Conservation (phyloP, 2,888 invertebrate species). For the Labia minor region DNA sequence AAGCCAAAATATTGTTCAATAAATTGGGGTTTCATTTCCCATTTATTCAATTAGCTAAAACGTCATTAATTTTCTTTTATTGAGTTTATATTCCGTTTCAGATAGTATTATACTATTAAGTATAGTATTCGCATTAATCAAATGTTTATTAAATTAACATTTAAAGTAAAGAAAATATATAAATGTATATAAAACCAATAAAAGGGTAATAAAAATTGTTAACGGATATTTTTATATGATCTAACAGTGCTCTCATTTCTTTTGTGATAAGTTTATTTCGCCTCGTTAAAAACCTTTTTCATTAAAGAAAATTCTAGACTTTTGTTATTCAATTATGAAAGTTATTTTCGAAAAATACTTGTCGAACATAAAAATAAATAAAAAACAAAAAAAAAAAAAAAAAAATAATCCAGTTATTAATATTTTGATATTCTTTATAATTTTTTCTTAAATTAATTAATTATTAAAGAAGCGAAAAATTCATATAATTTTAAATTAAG, state of each 20-base stretch:
- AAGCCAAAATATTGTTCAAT: not conserved
- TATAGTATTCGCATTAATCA: not conserved
- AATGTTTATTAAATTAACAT: constrained; percentile 2
- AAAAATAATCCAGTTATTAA: too few species aligned
- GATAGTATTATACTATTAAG: not conserved
- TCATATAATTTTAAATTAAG: too few species aligned
- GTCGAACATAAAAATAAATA: not conserved
- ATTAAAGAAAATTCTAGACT: not conserved
- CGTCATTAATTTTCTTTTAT: not conserved
- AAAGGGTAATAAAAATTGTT: not conserved
- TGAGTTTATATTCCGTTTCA: not conserved
- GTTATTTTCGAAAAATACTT: not conserved
- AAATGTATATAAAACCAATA: not conserved
- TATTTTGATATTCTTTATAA: too few species aligned
- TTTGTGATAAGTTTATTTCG: constrained; percentile 1
- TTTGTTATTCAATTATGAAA: constrained; percentile 1
- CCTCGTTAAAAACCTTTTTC: not conserved
- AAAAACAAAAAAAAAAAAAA: not conserved
- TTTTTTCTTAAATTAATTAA: too few species aligned
- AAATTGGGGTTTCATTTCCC: constrained; percentile 1
- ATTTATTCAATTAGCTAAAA: constrained; percentile 4
- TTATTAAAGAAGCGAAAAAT: too few species aligned
- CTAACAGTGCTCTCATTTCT: not conserved
- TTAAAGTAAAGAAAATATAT: not conserved
- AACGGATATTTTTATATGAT: not conserved